These are phyloP conservation scores for Ctenochaetus hawaiiensis DNA, from an alignment of 2,797 vertebrate species.

Conservation along the genomic window DNA sequence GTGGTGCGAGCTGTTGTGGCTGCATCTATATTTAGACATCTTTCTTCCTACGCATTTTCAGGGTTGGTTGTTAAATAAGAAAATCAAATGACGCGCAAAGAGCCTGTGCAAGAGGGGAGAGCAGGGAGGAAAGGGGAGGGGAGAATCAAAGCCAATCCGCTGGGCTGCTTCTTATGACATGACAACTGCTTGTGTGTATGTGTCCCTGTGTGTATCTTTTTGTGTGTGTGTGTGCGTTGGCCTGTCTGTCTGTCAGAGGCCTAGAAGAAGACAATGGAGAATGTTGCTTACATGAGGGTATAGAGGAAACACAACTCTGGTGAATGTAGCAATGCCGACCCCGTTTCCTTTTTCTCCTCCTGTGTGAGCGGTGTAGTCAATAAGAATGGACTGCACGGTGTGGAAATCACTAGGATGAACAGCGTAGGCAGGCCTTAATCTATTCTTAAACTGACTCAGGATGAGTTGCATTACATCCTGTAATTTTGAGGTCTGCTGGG, in stretches of 20 bases:
- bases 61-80: constrained; percentile 91
- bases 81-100: constrained; percentile 88
- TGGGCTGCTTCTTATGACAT: constrained; percentile 73
- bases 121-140: constrained; percentile 75
- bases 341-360: constrained; percentile 47
- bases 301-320: constrained; percentile 70
- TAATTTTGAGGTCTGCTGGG: constrained; percentile 67
- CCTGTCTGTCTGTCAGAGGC: constrained; percentile 19
- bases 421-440: constrained; percentile 63
- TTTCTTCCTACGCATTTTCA: constrained; percentile 89
- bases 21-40: constrained; percentile 88
- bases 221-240: constrained; percentile 36
- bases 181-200: constrained; percentile 62
- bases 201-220: constrained; percentile 45
- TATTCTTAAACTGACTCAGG: constrained; percentile 69
- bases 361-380: constrained; percentile 27
- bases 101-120: constrained; percentile 71
- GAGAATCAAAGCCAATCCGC: constrained; percentile 80
- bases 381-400: constrained; percentile 46
- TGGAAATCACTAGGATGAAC: constrained; percentile 53
- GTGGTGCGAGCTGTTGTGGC: constrained; percentile 84
- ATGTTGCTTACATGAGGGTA: constrained; percentile 54
- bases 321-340: constrained; percentile 66
- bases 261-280: constrained; percentile 69
- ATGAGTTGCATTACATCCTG: constrained; percentile 74